Percentiles rank a stretch among this genome's conserved stretches.
Conservation (phyloP, 2,797 vertebrate genomes). For the Potorous gilbertii region DNA sequence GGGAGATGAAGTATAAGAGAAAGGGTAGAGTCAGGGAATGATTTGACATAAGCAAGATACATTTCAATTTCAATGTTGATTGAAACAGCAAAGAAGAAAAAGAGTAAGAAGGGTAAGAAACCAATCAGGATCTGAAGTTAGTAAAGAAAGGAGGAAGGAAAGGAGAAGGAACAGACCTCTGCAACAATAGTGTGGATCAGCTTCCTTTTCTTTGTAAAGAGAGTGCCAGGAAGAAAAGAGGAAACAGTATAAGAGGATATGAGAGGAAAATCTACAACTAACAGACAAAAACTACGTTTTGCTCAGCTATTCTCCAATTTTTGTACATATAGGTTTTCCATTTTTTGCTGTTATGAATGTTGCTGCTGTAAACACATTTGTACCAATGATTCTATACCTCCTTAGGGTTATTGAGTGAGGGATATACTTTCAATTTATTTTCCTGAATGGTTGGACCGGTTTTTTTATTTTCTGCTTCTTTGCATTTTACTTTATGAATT, state of each 20-base stretch:
- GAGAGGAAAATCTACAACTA: not conserved
- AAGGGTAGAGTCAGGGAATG: not conserved
- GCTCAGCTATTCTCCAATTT: not conserved
- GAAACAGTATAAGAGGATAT: not conserved
- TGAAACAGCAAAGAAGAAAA: not conserved
- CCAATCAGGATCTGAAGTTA: not conserved
- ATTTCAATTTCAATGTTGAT: not conserved
- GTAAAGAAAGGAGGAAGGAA: not conserved
- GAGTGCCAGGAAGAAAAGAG: not conserved
- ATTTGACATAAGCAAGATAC: not conserved
- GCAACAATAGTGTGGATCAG: not conserved
- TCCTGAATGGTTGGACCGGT: not conserved
- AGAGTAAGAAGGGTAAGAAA: not conserved
- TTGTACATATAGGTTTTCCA: not conserved
- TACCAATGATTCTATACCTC: not conserved
- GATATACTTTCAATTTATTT: not conserved
- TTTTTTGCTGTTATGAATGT: not conserved
- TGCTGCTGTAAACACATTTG: not conserved
- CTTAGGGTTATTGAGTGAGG: not conserved
- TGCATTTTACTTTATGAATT: not conserved
- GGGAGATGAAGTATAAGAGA: not conserved
- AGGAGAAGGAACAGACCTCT: not conserved
- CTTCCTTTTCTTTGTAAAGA: not conserved
- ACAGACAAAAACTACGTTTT: not conserved
- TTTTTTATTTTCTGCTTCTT: not conserved